phyloP scores from a whole-genome alignment of 2,888 invertebrate species.

The Brachynemurus nebulosus region DNA sequence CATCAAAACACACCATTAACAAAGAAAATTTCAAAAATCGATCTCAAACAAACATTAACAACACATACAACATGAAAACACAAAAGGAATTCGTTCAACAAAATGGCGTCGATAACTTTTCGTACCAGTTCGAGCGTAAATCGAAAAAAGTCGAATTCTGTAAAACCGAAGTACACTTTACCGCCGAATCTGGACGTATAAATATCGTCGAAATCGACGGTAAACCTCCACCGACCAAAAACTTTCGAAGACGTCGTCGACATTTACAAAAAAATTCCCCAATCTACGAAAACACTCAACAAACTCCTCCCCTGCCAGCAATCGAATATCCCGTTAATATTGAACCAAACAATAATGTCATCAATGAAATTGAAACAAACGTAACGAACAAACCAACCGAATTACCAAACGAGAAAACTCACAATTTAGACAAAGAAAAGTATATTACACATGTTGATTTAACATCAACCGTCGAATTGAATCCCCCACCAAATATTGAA shows the following conservation, averaged over 20 bases:
- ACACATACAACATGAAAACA: too few species aligned
- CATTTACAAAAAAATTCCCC: constrained; percentile 38
- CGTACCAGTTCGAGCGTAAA: too few species aligned
- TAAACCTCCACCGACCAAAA: constrained; percentile 72
- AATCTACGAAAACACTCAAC: too few species aligned
- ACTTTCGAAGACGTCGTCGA: constrained; percentile 55
- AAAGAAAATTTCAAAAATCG: too few species aligned
- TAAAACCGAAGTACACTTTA: constrained; percentile 79
- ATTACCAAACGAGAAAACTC: constrained; percentile 13
- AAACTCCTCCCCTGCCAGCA: constrained; percentile 24
- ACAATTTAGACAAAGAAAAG: constrained; percentile 18
- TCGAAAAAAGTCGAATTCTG: constrained; percentile 72
- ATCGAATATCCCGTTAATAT: constrained; percentile 28
- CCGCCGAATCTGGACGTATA: constrained; percentile 71
- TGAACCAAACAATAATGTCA: constrained; percentile 40
- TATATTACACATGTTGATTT: constrained; percentile 12
- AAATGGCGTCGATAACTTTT: too few species aligned
- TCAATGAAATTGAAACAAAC: too few species aligned
- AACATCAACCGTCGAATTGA: constrained; percentile 15
- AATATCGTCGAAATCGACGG: constrained; percentile 80
- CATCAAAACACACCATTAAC: too few species aligned
- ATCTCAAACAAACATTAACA: too few species aligned
- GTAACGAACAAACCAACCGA: too few species aligned
- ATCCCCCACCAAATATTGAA: too few species aligned
- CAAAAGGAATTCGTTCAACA: too few species aligned